Base-by-base conservation (phyloP, 2,888 invertebrate genomes). In the Drosophila rubida region DNA sequence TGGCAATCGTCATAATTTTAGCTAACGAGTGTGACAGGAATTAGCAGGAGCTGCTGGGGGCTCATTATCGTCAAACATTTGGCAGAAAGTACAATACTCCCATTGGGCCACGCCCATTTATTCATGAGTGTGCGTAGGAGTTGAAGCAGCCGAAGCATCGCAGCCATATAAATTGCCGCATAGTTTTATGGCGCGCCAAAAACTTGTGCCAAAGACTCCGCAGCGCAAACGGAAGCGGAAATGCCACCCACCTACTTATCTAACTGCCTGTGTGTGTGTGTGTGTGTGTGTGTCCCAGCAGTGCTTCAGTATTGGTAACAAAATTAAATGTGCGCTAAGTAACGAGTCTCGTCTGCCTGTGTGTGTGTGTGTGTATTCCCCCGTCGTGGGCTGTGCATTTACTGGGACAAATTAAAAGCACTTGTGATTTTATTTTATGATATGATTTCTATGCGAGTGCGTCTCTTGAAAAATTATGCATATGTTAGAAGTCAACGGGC, bases 271-370 rank as follows among this genome's bases (percentile, higher is more conserved):
- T 19, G 39, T 51, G 32, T 13, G 23, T 55, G 27, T 57, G 35
- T 57, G 53, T 27, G 55, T 32, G 48, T 42, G 54, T 46, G 39
- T 49, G 35, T 51, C 42, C 9, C n/a, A 35, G 39, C 6, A 30
- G 44, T 74, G 60, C 45, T 39, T 50, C 35, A 53, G 75, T 76
- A 76, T 76, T 75, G 76, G 81, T 87, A 86, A 74, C 83, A 86
- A 82, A 82, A 82, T 82, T 87, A 86, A 82, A 82, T 82, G 82
- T 80, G 49, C 83, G 83, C 82, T 82, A 86, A 82, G 88, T 82
- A 87, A 82, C 82, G 82, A 82, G 68, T 65, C 44, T 61, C 35
- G 23, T 70, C 49, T 69, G 57, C 13, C 22, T 58, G 41, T 50
- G 9, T 32, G 19, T 22, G 39, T 32, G 22, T 39, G 13, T 19